Evolutionary conservation across 2,797 vertebrate species (phyloP).

Genomic region (Gymnodraco acuticeps): DNA sequence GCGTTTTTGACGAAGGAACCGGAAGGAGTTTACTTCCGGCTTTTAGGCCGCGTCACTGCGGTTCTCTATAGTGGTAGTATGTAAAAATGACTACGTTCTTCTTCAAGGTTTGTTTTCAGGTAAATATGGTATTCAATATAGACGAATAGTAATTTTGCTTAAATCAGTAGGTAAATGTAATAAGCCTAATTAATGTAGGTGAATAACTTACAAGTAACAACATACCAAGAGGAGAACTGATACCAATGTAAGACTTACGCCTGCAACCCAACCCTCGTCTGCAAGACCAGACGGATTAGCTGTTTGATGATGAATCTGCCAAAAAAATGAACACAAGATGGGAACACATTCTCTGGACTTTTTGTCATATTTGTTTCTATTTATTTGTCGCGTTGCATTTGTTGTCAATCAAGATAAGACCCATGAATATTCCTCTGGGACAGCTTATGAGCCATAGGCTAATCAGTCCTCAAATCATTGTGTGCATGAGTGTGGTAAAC

Average conservation of each 20-base stretch:
- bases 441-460: too few relatives aligned
- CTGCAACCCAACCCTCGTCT: background rate
- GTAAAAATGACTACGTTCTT: background rate
- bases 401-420: conserved; percentile 24
- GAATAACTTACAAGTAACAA: background rate
- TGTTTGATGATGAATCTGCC: background rate
- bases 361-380: conserved; percentile 27
- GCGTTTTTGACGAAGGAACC: too few relatives aligned
- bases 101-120: background rate
- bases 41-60: too few relatives aligned
- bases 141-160: background rate
- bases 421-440: too few relatives aligned
- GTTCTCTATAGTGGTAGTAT: background rate
- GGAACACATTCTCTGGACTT: conserved; percentile 33
- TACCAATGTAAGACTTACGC: background rate
- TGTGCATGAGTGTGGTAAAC: conserved; percentile 42
- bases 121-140: background rate
- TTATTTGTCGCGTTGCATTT: conserved; percentile 27
- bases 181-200: background rate
- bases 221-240: background rate
- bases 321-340: background rate
- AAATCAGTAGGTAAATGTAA: background rate
- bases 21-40: too few relatives aligned
- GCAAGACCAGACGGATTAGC: background rate
- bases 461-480: conserved; percentile 56